phyloP scores from a whole-genome alignment of 2,888 invertebrate genomes.

The Cosmia pyralina region DNA sequence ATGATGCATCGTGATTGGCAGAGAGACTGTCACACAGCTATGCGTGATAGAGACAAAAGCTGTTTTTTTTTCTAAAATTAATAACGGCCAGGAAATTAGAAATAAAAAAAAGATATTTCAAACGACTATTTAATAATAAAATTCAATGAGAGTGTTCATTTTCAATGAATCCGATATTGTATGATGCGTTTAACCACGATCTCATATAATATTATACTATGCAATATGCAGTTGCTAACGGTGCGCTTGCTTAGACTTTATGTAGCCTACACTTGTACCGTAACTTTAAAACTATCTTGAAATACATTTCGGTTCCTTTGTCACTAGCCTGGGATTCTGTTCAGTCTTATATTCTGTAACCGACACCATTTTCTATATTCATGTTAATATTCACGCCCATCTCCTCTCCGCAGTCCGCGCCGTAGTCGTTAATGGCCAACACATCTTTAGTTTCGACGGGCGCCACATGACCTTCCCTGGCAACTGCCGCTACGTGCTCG shows the following conservation, averaged over 20 bases:
- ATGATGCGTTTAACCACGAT: neutral
- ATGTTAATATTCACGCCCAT: neutral
- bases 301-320: neutral
- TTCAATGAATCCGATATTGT: neutral
- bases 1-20: neutral
- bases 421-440: conserved; percentile 94
- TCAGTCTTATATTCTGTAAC: neutral
- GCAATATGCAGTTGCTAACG: neutral
- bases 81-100: neutral
- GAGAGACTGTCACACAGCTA: neutral
- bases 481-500: conserved; percentile 95
- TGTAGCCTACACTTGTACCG: neutral
- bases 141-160: neutral
- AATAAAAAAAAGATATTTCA: neutral
- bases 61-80: neutral
- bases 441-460: conserved; percentile 97
- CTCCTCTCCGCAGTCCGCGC: conserved; percentile 89
- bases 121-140: neutral
- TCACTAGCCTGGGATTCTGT: neutral
- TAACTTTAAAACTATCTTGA: neutral
- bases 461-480: conserved; percentile 95
- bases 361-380: neutral
- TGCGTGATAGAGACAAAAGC: neutral
- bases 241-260: neutral
- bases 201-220: too few species aligned